Percentiles rank a stretch among this genome's conserved stretches.
These are phyloP conservation scores for Vanessa tameamea DNA, from an alignment of 1,140 invertebrate species.

Conservation along the genomic window DNA sequence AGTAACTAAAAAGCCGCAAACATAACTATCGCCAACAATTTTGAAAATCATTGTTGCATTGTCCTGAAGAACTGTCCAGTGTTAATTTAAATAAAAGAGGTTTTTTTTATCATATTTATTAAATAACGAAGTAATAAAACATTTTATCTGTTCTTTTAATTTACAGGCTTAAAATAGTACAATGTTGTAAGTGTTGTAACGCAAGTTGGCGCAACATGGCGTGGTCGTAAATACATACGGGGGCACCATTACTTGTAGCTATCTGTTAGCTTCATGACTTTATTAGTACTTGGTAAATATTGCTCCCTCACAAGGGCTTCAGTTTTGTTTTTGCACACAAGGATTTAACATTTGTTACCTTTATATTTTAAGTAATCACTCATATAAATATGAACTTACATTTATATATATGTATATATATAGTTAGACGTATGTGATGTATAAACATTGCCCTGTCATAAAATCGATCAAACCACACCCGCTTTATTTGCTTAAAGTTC, in stretches of 20 bases:
- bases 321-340: neutral
- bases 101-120: neutral
- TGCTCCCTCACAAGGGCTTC: neutral
- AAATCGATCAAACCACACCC: too few species aligned
- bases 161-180: conserved; percentile 9
- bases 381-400: too few species aligned
- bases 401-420: too few species aligned
- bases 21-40: too few species aligned
- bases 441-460: too few species aligned
- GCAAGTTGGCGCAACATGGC: conserved; percentile 14
- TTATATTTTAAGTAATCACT: too few species aligned
- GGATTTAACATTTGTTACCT: neutral
- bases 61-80: too few species aligned
- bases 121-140: neutral
- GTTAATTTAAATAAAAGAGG: neutral
- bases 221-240: conserved; percentile 11
- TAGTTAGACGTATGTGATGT: too few species aligned
- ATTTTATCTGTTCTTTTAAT: conserved; percentile 5
- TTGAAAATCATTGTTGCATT: too few species aligned
- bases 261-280: conserved; percentile 14
- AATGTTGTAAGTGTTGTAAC: conserved; percentile 11
- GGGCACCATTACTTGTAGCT: conserved; percentile 15
- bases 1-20: too few species aligned
- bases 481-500: too few species aligned
- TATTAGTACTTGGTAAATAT: conserved; percentile 13